Base-by-base conservation (phyloP, 2,797 vertebrate species). In the Rhinatrema bivittatum region DNA sequence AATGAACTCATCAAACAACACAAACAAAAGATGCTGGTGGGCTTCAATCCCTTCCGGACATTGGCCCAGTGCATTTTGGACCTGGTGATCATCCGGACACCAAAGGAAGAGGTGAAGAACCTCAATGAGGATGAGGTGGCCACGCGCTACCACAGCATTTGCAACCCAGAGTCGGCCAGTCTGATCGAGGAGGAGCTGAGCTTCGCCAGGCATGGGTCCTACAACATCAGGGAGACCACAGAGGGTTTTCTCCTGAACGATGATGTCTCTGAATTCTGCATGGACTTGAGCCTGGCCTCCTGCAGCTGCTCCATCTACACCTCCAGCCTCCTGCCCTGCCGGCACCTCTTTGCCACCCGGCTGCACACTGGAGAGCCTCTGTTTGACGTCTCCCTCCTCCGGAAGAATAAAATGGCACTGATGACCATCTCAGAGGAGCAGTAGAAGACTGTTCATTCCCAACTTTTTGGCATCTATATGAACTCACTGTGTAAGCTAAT, bases 271-370 rank as follows among this genome's bases (percentile, higher is more conserved):
- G 25, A 38, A 20, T 50, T 56, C 4, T 24, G 39, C 4, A 34
- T 46, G 25, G 43, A 38, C 41, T 42, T 20, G 1, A 38, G 46
- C 12, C 19, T 46, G 22, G 23, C 37, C 9, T 22, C 37, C 13
- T 56, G 53, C 10, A 46, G 33, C 41, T 56, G 42, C 26, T 45
- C 53, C n/a, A 46, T 56, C 17, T 56, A 41, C 10, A 25, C 16
- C 5, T 25, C 42, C 23, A 24, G 25, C 22, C 42, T 5, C 11
- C 19, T 43, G 29, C 53, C 53, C 4, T 56, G 53, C 26, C 42
- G 42, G 3, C 42, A 50, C 15, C 21, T 56, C 16, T 56, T 50
- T n/a, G 42, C 30, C 5, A 23, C 30, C 20, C 53, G 33, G 11
- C 34, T 50, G 25, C 50, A 46, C 42, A 24, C 21, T 9, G 53